phyloP scores from a whole-genome alignment of 1,140 invertebrate species.

The Drosophila hydei region DNA sequence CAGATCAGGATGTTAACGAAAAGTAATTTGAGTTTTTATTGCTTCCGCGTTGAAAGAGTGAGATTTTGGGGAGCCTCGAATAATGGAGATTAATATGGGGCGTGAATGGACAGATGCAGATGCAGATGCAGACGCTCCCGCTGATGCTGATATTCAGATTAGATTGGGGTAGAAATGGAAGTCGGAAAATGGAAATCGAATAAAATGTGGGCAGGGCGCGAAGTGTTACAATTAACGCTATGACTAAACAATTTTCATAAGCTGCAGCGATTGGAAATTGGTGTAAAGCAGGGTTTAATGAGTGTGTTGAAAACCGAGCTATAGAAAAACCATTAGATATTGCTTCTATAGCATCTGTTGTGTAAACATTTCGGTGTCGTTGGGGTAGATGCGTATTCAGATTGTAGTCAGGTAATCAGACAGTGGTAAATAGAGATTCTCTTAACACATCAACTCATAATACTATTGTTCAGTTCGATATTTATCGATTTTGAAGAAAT shows the following conservation, averaged over 20 bases:
- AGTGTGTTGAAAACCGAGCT: background rate
- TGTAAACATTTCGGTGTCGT: no score
- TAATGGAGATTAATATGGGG: conserved; percentile 80
- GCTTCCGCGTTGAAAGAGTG: conserved; percentile 72
- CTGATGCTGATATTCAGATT: conserved; percentile 25
- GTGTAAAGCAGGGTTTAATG: background rate
- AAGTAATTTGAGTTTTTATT: conserved; percentile 82
- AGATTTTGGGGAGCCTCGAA: conserved; percentile 24
- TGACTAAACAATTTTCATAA: conserved; percentile 66
- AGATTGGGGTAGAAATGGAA: background rate
- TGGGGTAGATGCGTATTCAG: no score
- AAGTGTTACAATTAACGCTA: conserved; percentile 69
- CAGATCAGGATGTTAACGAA: conserved; percentile 73
- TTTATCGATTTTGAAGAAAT: no score
- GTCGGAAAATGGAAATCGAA: conserved; percentile 5
- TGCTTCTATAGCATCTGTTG: no score
- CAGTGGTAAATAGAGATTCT: no score
- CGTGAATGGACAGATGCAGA: conserved; percentile 53
- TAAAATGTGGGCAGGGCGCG: conserved; percentile 22
- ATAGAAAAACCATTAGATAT: no score
- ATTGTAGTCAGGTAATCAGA: no score
- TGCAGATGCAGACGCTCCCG: conserved; percentile 14
- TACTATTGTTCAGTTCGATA: no score
- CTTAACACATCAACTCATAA: no score
- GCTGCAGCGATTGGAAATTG: background rate